Conservation (phyloP, 2,797 vertebrate genomes). For the Crenuchus spilurus region DNA sequence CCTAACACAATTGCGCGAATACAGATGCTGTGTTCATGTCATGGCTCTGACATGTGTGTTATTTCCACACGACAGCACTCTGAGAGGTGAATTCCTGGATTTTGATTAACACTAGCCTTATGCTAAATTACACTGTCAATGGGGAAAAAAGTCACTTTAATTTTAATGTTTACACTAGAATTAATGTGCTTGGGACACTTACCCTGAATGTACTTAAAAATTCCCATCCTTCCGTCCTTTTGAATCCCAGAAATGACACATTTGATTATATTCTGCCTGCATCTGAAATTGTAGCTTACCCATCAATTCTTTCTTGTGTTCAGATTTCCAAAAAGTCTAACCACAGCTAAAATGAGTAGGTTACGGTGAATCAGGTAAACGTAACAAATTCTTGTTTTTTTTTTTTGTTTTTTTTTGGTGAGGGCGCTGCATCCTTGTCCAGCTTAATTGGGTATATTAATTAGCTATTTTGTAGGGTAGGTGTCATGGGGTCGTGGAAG, state of each 20-base stretch:
- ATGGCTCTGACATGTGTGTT: slow-evolving; percentile 11
- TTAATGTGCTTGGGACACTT: not conserved
- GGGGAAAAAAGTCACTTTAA: not conserved
- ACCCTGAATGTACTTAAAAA: not conserved
- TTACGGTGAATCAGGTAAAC: slow-evolving; percentile 37
- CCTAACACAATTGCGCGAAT: slow-evolving; percentile 20
- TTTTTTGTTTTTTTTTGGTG: no score
- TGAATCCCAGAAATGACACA: not conserved
- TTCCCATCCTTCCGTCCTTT: not conserved
- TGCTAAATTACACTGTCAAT: not conserved
- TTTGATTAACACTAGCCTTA: not conserved
- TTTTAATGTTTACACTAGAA: not conserved
- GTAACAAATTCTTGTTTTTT: slow-evolving; percentile 56
- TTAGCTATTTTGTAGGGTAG: slow-evolving; percentile 62
- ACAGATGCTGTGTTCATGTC: slow-evolving; percentile 25
- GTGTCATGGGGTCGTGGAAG: slow-evolving; percentile 52
- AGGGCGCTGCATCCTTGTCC: slow-evolving; percentile 56
- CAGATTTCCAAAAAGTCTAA: no score
- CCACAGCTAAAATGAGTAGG: not conserved
- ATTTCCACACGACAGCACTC: slow-evolving; percentile 9
- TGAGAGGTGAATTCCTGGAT: not conserved
- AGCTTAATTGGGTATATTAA: slow-evolving; percentile 67
- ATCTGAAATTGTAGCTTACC: not conserved
- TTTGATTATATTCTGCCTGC: not conserved
- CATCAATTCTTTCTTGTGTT: no score